These are phyloP conservation scores for Drosophila truncata DNA, from an alignment of 1,140 invertebrate genomes.

Conservation along the genomic window DNA sequence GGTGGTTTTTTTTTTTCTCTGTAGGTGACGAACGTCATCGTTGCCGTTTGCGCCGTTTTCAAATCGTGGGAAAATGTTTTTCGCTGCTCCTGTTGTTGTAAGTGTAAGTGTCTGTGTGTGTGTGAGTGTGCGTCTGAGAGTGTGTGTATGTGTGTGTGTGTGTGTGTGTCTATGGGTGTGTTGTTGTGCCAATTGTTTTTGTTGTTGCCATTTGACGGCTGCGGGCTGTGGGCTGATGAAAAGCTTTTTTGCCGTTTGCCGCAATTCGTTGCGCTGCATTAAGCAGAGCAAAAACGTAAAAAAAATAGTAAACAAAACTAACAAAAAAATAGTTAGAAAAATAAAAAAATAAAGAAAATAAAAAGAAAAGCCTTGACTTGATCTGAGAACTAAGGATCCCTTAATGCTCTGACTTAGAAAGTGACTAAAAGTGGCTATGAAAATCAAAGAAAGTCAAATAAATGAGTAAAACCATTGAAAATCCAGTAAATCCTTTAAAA, in stretches of 20 bases:
- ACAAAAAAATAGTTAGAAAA: conserved; percentile 27
- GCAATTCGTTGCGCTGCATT: conserved; percentile 78
- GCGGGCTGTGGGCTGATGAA: conserved; percentile 72
- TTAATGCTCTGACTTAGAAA: background rate
- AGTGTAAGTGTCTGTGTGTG: background rate
- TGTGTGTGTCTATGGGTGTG: conserved; percentile 13
- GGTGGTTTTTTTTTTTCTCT: conserved; percentile 34
- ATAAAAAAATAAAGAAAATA: conserved; percentile 5
- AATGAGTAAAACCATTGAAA: background rate
- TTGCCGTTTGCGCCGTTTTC: conserved; percentile 38
- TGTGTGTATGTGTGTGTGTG: background rate
- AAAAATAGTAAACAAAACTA: background rate
- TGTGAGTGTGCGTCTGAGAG: background rate
- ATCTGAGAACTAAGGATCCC: background rate
- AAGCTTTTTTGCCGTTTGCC: conserved; percentile 68
- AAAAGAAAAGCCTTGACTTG: conserved; percentile 4
- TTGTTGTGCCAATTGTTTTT: conserved; percentile 28
- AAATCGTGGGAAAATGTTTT: conserved; percentile 71
- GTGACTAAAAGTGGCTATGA: no score
- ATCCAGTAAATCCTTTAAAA: background rate
- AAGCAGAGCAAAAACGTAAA: conserved; percentile 59
- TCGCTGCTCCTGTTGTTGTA: conserved; percentile 16
- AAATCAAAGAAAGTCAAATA: background rate
- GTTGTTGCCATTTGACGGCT: conserved; percentile 36
- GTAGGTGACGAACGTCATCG: conserved; percentile 53